Percentiles rank a stretch among this genome's conserved stretches.
Evolutionary conservation across 2,888 invertebrate genomes (phyloP).

Genomic region (Latheticus oryzae): DNA sequence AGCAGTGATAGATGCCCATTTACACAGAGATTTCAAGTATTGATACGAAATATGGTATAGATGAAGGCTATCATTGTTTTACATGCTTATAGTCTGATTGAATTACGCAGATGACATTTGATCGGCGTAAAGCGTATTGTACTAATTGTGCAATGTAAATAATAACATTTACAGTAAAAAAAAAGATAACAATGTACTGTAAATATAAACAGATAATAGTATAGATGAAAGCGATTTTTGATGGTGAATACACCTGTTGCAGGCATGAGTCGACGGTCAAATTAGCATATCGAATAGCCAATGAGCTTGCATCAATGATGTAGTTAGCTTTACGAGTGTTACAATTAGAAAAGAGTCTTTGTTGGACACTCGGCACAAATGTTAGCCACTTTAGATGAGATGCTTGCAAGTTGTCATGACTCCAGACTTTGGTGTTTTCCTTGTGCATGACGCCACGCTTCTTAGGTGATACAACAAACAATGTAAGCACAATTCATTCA

Average conservation of each 20-base stretch:
- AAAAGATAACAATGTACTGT: conserved; percentile 26
- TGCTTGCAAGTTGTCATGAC: conserved; percentile 66
- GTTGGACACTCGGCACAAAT: conserved; percentile 49
- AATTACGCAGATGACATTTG: conserved; percentile 32
- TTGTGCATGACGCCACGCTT: conserved; percentile 64
- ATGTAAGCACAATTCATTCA: conserved; percentile 63
- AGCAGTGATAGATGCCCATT: conserved; percentile 44
- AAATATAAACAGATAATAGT: conserved; percentile 38
- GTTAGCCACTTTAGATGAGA: conserved; percentile 43
- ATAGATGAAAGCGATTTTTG: conserved; percentile 42
- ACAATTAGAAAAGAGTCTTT: conserved; percentile 49
- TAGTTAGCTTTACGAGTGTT: conserved; percentile 48
- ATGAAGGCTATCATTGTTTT: conserved; percentile 40
- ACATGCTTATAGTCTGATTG: conserved; percentile 28
- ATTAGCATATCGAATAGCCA: conserved; percentile 44
- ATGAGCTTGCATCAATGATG: conserved; percentile 44
- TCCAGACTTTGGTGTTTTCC: conserved; percentile 63
- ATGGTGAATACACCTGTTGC: conserved; percentile 43
- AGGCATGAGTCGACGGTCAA: conserved; percentile 38
- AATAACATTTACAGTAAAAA: conserved; percentile 18
- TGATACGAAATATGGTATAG: conserved; percentile 30
- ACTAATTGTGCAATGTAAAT: conserved; percentile 30
- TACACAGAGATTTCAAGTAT: conserved; percentile 39
- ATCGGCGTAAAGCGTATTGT: conserved; percentile 23
- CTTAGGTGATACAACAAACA: conserved; percentile 63